Evolutionary conservation across 2,113 vertebrate genomes (phyloP), one percentile per base, ranked within the genome.

Genomic region (Pavo muticus): DNA sequence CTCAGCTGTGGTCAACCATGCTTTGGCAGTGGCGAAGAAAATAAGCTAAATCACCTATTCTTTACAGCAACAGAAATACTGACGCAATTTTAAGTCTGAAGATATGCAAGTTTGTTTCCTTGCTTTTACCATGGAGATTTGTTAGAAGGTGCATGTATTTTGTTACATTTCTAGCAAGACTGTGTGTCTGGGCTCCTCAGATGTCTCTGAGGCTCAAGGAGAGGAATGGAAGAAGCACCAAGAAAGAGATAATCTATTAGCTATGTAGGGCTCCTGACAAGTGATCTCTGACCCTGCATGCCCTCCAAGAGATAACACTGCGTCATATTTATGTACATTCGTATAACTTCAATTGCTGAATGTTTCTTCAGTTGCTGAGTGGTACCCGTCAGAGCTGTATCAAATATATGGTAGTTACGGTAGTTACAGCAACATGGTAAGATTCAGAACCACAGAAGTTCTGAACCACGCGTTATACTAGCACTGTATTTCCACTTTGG

Each of bases 151-250:
- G 71, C 78, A 54, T 21, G 0, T 18, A 24, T 37, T 74, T 63
- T 48, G 5, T 54, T 72, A 37, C 4, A n/a, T 70, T 94, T 76
- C 15, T 85, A 48, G 11, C 12, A 83, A 76, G 59, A 9, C 30
- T 60, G 30, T 0, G 0, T 64, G 18, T 30, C 37, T 50, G 16
- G 6, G 16, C 20, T 81, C 39, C 7, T 23, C 44, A 60, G 3
- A 17, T 29, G 14, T 10, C 18, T 47, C 32, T 64, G 42, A 15
- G 17, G 9, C 19, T 84, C 35, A 71, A 52, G 25, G 12, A 78
- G 10, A 88, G 12, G 50, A 92, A 30, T 0, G 4, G 1, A 18
- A 64, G 35, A 42, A 71, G n/a, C 15, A 39, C 0, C 30, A 10
- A 76, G 60, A 74, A 91, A 44, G 14, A 50, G 21, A 64, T 50